Base-by-base conservation (phyloP, 1,140 invertebrate species). In the Drosophila neocordata region DNA sequence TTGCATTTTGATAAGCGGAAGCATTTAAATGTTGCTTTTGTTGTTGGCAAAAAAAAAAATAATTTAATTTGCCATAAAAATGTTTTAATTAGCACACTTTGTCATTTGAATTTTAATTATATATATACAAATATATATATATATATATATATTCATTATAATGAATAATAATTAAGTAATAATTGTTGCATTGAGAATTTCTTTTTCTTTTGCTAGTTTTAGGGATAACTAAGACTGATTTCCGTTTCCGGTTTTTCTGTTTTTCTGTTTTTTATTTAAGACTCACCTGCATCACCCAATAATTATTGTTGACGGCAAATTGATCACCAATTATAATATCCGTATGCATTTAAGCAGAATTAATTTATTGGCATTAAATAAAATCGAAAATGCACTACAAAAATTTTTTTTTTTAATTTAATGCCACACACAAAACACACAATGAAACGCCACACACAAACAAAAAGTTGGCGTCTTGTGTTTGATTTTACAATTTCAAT, bases 241-340 rank as follows among this genome's bases (percentile, higher is more conserved):
- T 53, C 12, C 8, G 15, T 37, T 37, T 37, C 35, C 35, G 35
- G 35, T 48, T 20, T n/a, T n/a, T n/a, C n/a, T n/a, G n/a, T n/a
- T n/a, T n/a, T n/a, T n/a, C n/a, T n/a, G 22, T 31, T 31, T 31
- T 31, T 31, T 31, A 8, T 9, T 48, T 15, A 24, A 27, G 18
- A 65, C 81, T 91, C 66, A 92, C 91, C 91, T 92, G 91, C 91
- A 92, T 92, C 90, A 91, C 91, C 90, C 90, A 91, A 71, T 89
- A 92, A 71, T 91, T 88, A 56, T 90, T 91, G 89, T 83, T 90
- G 89, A 75, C 74, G 84, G 84, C 79, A 88, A 92, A 91, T 73
- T 91, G 90, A 80, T 92, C 91, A 73, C 91, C 88, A 78, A 92
- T 90, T 84, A 91, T 89, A 65, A 91, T 91, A 92, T 92, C 91